Evolutionary conservation across 1,140 invertebrate species (phyloP).

Genomic region (Euwallacea similis): DNA sequence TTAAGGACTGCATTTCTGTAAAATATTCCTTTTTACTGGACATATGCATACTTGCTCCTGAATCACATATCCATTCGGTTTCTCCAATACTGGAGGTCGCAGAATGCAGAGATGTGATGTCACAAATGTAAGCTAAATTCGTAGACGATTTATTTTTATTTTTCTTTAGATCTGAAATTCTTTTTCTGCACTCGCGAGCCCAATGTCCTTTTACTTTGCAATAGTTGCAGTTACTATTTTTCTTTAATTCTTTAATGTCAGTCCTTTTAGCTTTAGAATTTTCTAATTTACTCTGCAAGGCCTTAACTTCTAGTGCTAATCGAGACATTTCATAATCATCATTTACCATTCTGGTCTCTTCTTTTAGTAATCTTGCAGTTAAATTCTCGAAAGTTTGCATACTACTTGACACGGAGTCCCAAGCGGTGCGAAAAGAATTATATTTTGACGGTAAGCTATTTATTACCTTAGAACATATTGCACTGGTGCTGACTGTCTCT

Average conservation of each 20-base stretch:
- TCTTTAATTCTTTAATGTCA: conserved; percentile 15
- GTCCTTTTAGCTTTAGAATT: neutral
- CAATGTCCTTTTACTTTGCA: conserved; percentile 28
- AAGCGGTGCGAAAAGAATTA: conserved; percentile 44
- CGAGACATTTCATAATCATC: neutral
- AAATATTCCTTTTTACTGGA: conserved; percentile 6
- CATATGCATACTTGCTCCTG: conserved; percentile 24
- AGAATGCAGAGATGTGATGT: conserved; percentile 14
- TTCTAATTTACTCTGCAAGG: conserved; percentile 22
- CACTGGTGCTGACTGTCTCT: conserved; percentile 29
- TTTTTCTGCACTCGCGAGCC: conserved; percentile 22
- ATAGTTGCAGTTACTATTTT: conserved; percentile 24
- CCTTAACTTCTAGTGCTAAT: conserved; percentile 14
- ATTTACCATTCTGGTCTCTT: conserved; percentile 38
- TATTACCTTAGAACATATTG: conserved; percentile 44
- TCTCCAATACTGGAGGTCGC: conserved; percentile 3
- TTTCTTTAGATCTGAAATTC: conserved; percentile 1
- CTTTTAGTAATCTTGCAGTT: conserved; percentile 39
- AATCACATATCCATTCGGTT: conserved; percentile 28
- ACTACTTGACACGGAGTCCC: conserved; percentile 37
- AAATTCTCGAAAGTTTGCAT: conserved; percentile 43
- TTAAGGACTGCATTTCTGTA: conserved; percentile 4
- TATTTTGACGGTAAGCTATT: conserved; percentile 52
- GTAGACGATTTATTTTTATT: conserved; percentile 9
- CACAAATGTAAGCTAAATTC: conserved; percentile 28